Evolutionary conservation across 2,797 vertebrate species (phyloP).

Genomic region (Crocodylus rhombifer): DNA sequence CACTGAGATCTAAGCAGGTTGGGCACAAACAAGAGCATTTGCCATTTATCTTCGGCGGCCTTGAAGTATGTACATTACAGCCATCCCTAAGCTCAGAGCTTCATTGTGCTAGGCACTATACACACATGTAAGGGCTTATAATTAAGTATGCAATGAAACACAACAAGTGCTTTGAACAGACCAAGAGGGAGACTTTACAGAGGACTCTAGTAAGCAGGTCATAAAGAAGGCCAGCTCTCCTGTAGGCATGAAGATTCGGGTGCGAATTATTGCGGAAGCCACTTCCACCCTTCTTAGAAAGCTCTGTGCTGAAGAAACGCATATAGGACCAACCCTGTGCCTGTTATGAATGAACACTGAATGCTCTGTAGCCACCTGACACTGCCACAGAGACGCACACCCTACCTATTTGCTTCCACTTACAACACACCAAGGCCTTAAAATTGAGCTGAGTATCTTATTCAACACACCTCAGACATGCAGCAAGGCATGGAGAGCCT

Average conservation of each 20-base stretch:
- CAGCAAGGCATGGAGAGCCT: not conserved
- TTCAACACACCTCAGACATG: not conserved
- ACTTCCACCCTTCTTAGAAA: too few relatives aligned
- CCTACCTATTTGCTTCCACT: too few relatives aligned
- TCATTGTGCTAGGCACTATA: not conserved
- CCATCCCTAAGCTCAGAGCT: not conserved
- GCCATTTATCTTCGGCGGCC: slow-evolving; percentile 17
- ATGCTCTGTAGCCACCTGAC: too few relatives aligned
- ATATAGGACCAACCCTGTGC: too few relatives aligned
- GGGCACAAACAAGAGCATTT: slow-evolving; percentile 35
- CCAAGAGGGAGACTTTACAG: not conserved
- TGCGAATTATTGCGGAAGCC: too few relatives aligned
- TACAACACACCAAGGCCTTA: too few relatives aligned
- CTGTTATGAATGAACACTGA: too few relatives aligned
- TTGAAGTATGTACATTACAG: not conserved
- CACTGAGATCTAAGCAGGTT: slow-evolving; percentile 49
- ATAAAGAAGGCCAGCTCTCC: not conserved
- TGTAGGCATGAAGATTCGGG: not conserved
- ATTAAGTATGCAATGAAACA: not conserved
- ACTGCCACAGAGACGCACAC: too few relatives aligned
- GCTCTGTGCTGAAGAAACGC: too few relatives aligned
- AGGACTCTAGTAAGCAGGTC: not conserved
- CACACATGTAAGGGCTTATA: not conserved
- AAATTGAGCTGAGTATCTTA: not conserved
- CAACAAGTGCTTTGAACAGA: accelerated